Evolutionary conservation across 2,113 vertebrate species (phyloP).

Genomic region (Perognathus longimembris): DNA sequence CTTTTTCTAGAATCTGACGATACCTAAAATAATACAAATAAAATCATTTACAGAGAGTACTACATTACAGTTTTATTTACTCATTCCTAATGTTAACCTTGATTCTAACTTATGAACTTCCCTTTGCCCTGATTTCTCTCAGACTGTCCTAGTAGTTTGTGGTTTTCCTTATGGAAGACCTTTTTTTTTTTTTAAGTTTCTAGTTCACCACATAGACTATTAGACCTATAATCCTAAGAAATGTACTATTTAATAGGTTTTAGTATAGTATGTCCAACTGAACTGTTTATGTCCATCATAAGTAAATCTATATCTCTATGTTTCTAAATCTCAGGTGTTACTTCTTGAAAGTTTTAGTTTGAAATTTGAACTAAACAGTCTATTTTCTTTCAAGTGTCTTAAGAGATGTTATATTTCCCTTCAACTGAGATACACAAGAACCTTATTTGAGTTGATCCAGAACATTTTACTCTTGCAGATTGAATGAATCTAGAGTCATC

Average conservation of each 20-base stretch:
- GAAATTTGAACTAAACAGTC: slow-evolving; percentile 50
- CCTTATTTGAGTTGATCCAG: background rate
- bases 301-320: background rate
- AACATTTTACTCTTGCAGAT: background rate
- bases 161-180: slow-evolving; percentile 43
- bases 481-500: slow-evolving; percentile 19
- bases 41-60: slow-evolving; percentile 39
- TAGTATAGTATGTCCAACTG: background rate
- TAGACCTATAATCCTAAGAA: slow-evolving; percentile 36
- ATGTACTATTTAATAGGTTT: background rate
- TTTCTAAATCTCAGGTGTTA: slow-evolving; percentile 32
- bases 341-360: slow-evolving; percentile 41
- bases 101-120: slow-evolving; percentile 29
- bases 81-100: slow-evolving; percentile 35
- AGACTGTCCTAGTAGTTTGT: background rate
- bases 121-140: slow-evolving; percentile 8
- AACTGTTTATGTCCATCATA: background rate
- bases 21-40: slow-evolving; percentile 89
- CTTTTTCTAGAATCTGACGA: slow-evolving; percentile 97
- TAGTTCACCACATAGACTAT: slow-evolving; percentile 9
- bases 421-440: background rate
- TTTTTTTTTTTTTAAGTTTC: slow-evolving; percentile 18
- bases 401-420: slow-evolving; percentile 19
- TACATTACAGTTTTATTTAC: background rate
- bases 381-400: slow-evolving; percentile 40